Evolutionary conservation across 2,888 invertebrate species (phyloP).

Genomic region (Papilio protenor): DNA sequence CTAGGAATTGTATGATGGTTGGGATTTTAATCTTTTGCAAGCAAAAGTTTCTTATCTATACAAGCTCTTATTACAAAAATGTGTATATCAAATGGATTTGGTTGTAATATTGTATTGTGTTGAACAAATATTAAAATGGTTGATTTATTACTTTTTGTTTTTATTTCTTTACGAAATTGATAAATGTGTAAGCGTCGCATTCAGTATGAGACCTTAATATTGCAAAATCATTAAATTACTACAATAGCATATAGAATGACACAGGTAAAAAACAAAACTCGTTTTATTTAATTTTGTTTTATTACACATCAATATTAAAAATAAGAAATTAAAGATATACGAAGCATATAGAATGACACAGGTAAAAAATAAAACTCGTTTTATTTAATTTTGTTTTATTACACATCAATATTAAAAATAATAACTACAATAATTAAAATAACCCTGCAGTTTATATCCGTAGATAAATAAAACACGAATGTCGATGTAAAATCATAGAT

Average conservation of each 20-base stretch:
- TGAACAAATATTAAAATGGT: conserved; percentile 65
- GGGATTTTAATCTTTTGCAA: background rate
- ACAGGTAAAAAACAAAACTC: background rate
- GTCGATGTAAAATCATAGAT: background rate
- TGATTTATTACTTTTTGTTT: conserved; percentile 56
- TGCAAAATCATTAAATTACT: background rate
- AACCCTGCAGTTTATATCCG: conserved; percentile 8
- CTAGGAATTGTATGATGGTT: no score
- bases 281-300: background rate
- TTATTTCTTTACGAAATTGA: conserved; percentile 26
- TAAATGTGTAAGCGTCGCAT: background rate
- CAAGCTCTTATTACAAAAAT: conserved; percentile 1
- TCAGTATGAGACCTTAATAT: background rate
- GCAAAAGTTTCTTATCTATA: background rate
- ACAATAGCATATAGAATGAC: background rate
- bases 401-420: conserved; percentile 4
- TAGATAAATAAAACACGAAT: conserved; percentile 1
- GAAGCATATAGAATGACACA: background rate
- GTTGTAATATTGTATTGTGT: conserved; percentile 52
- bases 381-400: background rate
- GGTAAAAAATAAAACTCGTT: background rate
- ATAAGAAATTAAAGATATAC: no score
- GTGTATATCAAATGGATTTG: conserved; percentile 34
- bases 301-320: conserved; percentile 11
- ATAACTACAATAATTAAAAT: conserved; percentile 12